phyloP scores from a whole-genome alignment of 2,797 vertebrate species.

The Rhynchotus rufescens region DNA sequence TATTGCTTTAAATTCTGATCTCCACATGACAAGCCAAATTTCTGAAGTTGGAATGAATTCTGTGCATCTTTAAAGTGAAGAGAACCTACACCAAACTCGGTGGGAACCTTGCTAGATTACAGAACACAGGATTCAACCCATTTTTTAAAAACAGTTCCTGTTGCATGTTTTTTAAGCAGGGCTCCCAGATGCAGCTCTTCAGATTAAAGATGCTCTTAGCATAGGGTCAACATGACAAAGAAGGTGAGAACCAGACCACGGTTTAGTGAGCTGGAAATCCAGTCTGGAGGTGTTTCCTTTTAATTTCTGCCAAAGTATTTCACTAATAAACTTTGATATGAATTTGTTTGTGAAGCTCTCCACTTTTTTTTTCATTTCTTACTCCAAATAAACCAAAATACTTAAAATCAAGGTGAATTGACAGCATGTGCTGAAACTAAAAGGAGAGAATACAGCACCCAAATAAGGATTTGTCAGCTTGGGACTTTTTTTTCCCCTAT shows the following conservation, averaged over 20 bases:
- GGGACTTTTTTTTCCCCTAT: no score
- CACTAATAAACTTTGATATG: not conserved
- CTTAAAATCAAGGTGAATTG: not conserved
- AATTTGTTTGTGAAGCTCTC: not conserved
- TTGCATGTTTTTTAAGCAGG: not conserved
- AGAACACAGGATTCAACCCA: not conserved
- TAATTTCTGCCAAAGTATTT: not conserved
- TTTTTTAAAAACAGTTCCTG: not conserved
- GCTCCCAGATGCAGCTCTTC: not conserved
- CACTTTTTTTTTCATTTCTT: not conserved
- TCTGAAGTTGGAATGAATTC: conserved; percentile 18
- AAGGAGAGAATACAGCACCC: not conserved
- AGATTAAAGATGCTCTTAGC: not conserved
- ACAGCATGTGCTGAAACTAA: not conserved
- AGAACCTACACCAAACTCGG: not conserved
- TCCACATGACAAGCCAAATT: not conserved
- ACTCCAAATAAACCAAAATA: not conserved
- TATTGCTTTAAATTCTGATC: conserved; percentile 28
- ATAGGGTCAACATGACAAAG: not conserved
- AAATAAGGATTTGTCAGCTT: not conserved
- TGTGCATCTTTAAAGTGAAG: not conserved
- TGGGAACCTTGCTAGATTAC: not conserved
- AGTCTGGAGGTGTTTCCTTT: not conserved
- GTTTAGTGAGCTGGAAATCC: not conserved
- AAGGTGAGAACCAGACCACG: not conserved